A percentile compares a stretch with the other conserved stretches of the same genome.
These are phyloP conservation scores for Dicentrarchus labrax DNA, from an alignment of 2,113 vertebrate species.

Conservation along the genomic window DNA sequence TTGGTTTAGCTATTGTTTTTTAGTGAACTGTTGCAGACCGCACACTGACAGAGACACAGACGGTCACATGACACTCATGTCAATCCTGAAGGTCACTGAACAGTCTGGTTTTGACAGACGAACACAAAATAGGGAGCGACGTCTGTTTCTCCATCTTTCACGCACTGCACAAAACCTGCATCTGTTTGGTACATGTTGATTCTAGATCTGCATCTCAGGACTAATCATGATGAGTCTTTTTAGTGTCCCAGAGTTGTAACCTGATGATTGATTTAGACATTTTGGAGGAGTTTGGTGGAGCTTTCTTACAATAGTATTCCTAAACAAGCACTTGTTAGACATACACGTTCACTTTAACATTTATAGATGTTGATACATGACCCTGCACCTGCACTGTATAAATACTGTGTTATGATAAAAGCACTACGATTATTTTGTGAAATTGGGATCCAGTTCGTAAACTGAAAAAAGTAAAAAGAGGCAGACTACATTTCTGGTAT, in stretches of 20 bases:
- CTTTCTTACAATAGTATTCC: not conserved
- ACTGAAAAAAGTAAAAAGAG: not conserved
- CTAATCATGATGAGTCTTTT: not conserved
- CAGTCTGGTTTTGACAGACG: conserved; percentile 30
- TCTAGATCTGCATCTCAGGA: not conserved
- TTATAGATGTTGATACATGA: not conserved
- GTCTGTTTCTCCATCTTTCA: not conserved
- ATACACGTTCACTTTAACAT: not conserved
- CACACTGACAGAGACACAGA: not conserved
- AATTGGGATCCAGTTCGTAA: not conserved
- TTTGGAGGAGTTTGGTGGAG: not conserved
- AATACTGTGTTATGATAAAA: not conserved
- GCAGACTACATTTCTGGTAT: not conserved
- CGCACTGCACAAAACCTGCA: not conserved
- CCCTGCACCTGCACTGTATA: not conserved
- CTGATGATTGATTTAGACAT: not conserved
- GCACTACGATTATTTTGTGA: not conserved
- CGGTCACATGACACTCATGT: conserved; percentile 12
- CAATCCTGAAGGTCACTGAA: conserved; percentile 28
- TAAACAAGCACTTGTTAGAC: not conserved
- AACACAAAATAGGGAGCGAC: not conserved
- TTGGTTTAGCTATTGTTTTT: not conserved
- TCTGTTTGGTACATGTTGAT: not conserved
- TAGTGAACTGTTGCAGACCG: not conserved
- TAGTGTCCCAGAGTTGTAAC: not conserved